A percentile compares a stretch with the other conserved stretches of the same genome.
Conservation (phyloP, 2,888 invertebrate genomes). For the Candidula unifasciata region DNA sequence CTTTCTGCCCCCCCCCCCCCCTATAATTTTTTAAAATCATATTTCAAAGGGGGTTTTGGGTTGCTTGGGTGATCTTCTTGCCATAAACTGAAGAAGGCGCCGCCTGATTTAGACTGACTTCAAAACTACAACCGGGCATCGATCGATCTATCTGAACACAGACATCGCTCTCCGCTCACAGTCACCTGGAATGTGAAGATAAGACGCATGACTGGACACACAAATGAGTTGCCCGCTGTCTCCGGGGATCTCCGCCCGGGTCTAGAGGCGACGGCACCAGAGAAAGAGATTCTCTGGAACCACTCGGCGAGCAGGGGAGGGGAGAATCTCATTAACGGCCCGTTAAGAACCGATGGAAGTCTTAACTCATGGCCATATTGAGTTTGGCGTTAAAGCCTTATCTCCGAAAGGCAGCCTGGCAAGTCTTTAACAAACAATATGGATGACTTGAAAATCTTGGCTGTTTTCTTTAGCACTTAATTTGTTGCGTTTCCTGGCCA, state of each 20-base stretch:
- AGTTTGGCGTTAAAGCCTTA: background rate
- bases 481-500: too few species aligned
- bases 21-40: too few species aligned
- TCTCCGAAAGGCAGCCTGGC: background rate
- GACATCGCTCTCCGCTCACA: background rate
- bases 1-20: too few species aligned
- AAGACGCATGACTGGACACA: slow-evolving; percentile 4
- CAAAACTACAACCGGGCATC: slow-evolving; percentile 2
- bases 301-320: too few species aligned
- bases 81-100: too few species aligned
- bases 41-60: too few species aligned
- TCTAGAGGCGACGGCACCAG: background rate
- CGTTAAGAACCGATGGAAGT: background rate
- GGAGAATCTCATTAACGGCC: background rate
- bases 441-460: too few species aligned
- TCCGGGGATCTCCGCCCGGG: background rate
- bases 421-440: too few species aligned
- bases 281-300: slow-evolving; percentile 11
- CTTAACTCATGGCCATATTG: background rate
- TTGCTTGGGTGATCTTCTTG: too few species aligned
- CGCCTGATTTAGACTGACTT: slow-evolving; percentile 2
- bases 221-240: background rate
- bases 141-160: slow-evolving; percentile 1
- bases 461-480: too few species aligned
- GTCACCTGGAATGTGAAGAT: background rate